Evolutionary conservation across 2,888 invertebrate species (phyloP), one percentile per base, ranked within the genome.

Genomic region (Sicus ferrugineus): DNA sequence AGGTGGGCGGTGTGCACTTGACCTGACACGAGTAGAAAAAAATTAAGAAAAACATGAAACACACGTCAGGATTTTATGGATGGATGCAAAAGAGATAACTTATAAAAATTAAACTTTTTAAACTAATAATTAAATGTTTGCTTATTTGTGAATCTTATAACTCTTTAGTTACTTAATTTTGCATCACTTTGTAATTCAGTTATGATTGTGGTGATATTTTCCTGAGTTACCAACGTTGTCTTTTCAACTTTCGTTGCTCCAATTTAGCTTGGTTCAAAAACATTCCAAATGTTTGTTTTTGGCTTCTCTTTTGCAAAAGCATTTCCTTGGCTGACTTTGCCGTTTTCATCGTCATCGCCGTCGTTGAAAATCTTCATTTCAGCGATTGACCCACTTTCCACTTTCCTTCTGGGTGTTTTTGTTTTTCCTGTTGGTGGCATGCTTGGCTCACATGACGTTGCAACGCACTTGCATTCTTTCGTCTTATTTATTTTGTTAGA

Each of bases 381-480:
- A 71, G 68, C 67, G 66, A 73, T 67, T 74, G 75, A 73, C 73
- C 73, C 72, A 73, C 69, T 73, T 75, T 75, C 54, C 46, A 71
- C 61, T 70, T 70, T 46, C n/a, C 64, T 61, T 38, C 30, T 30
- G 9, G 21, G 31, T 54, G 54, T 59, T 66, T 48, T 38, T 69
- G 68, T 68, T 67, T 70, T 54, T 61, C 68, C 50, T 70, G 70
- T 50, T 70, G 72, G 56, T 71, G 72, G 71, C 54, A 66, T 58
- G 58, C 65, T 69, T 66, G 56, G 67, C 65, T 67, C 31, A 46
- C 61, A 42, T 64, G 31, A 64, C 69, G 30, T n/a, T 58, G 31
- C 59, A 59, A 69, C 64, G 72, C 69, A 72, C 63, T 70, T 63
- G 66, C 71, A 54, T 28, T 56, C 42, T 38, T 61, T 61, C 42